Percentiles rank a stretch among this genome's conserved stretches.
Conservation (phyloP, 2,888 invertebrate genomes). For the Eupithecia inturbata region DNA sequence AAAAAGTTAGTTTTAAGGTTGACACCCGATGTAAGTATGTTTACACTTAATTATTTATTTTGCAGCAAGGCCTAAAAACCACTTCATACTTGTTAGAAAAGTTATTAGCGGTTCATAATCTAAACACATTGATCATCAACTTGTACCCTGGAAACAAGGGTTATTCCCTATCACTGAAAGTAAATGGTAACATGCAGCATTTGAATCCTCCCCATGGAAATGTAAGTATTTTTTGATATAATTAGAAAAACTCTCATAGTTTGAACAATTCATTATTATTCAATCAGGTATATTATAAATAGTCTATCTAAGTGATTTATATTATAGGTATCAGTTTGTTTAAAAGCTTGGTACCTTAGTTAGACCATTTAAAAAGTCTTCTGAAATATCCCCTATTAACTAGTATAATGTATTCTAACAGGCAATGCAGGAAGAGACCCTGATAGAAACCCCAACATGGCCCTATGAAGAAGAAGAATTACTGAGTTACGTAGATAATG, state of each 20-base stretch:
- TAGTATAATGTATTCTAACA: conserved; percentile 1
- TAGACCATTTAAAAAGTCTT: background rate
- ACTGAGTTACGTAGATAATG: conserved; percentile 94
- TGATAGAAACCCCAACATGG: conserved; percentile 91
- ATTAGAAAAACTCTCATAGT: background rate
- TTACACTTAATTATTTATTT: conserved; percentile 43
- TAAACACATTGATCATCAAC: conserved; percentile 95
- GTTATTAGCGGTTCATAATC: conserved; percentile 91
- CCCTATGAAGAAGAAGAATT: conserved; percentile 96
- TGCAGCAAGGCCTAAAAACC: conserved; percentile 84
- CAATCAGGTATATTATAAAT: background rate
- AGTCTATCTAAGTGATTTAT: background rate
- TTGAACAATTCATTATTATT: background rate
- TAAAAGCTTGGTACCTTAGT: background rate
- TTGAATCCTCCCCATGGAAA: conserved; percentile 74
- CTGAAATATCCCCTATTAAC: background rate
- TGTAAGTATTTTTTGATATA: conserved; percentile 61
- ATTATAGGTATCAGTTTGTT: background rate
- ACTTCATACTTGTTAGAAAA: conserved; percentile 92
- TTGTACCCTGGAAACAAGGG: conserved; percentile 96
- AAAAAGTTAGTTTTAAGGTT: background rate
- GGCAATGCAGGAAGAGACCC: conserved; percentile 83
- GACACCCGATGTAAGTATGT: background rate
- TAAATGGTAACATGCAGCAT: conserved; percentile 82
- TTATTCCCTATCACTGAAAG: conserved; percentile 89